These are phyloP conservation scores for Varanus salvator DNA, from an alignment of 2,113 vertebrate genomes.

Conservation along the genomic window DNA sequence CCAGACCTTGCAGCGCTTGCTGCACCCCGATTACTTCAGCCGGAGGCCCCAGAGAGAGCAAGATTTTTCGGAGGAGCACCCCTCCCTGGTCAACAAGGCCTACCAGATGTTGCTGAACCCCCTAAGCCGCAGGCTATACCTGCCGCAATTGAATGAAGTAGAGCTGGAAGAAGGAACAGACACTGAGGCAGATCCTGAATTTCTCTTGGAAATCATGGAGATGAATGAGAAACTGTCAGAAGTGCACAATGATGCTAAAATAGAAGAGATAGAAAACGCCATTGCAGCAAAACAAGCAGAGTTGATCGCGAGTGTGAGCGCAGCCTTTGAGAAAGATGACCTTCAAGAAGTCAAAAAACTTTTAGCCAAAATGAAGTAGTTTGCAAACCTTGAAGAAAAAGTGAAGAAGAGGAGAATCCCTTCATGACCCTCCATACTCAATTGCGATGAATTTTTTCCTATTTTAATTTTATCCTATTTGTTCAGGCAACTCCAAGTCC, in stretches of 20 bases:
- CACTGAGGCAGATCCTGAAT: conserved; percentile 71
- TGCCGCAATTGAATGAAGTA: conserved; percentile 88
- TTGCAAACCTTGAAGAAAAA: conserved; percentile 91
- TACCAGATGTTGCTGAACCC: conserved; percentile 91
- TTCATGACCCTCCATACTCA: conserved; percentile 62
- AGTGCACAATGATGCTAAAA: conserved; percentile 65
- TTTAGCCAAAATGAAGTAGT: conserved; percentile 92
- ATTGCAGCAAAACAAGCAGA: conserved; percentile 71
- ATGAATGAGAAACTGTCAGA: conserved; percentile 89
- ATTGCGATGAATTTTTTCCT: background rate
- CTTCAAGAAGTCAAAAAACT: conserved; percentile 87
- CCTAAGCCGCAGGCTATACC: conserved; percentile 92
- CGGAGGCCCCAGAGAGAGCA: conserved; percentile 85
- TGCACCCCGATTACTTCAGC: conserved; percentile 95
- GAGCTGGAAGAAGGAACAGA: conserved; percentile 83
- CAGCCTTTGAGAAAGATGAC: conserved; percentile 77
- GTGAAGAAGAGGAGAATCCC: conserved; percentile 88
- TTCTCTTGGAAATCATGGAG: conserved; percentile 91
- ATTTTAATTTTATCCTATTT: too few relatives aligned
- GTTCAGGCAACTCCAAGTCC: background rate
- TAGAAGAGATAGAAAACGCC: conserved; percentile 78
- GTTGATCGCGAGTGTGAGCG: too few relatives aligned
- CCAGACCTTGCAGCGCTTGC: conserved; percentile 85
- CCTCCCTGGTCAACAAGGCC: conserved; percentile 90
- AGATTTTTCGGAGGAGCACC: conserved; percentile 88